Base-by-base conservation (phyloP, 1,140 invertebrate genomes). In the Tetragnatha versicolor region DNA sequence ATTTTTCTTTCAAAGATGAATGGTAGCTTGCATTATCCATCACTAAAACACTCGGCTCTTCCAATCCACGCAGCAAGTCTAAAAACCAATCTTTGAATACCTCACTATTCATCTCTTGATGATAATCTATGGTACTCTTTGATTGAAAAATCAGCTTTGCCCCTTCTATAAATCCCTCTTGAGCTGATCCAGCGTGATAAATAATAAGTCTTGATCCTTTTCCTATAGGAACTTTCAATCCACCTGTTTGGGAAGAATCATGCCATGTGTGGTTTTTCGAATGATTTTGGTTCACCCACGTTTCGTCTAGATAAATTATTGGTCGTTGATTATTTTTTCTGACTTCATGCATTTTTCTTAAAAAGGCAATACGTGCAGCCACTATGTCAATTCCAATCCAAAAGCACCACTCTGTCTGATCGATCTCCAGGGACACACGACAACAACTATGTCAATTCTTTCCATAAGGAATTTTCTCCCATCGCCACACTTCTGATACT, bases 271-370 rank as follows among this genome's bases (percentile, higher is more conserved):
- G n/a, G n/a, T n/a, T 25, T 9, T 10, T 4, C 27, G 33, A 65
- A 65, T 65, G 39, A 27, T 65, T 37, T n/a, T 37, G 12, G 42
- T 65, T 65, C 29, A 42, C 33, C 61, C 39, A 65, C 10, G 14
- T 42, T 45, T 65, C 61, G 12, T 65, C 61, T 10, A 65, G 2
- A 14, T 65, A 65, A n/a, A 65, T 42, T 1, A 65, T 17, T 42
- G n/a, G 61, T 20, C 39, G 10, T 12, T 31, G 33, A 7, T 17
- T 22, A 39, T n/a, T n/a, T n/a, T n/a, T 17, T 45, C 37, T 65
- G 0, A 65, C 42, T 3, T 39, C 42, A 17, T 65, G 61, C 61
- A 65, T 39, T 65, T 65, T 65, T 65, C 35, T 65, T 37, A 65
- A 45, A 65, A 65, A 65, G 2, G 1, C 42, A 10, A 45, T 45